phyloP scores from a whole-genome alignment of 2,113 vertebrate species.

The Xenopus laevis region DNA sequence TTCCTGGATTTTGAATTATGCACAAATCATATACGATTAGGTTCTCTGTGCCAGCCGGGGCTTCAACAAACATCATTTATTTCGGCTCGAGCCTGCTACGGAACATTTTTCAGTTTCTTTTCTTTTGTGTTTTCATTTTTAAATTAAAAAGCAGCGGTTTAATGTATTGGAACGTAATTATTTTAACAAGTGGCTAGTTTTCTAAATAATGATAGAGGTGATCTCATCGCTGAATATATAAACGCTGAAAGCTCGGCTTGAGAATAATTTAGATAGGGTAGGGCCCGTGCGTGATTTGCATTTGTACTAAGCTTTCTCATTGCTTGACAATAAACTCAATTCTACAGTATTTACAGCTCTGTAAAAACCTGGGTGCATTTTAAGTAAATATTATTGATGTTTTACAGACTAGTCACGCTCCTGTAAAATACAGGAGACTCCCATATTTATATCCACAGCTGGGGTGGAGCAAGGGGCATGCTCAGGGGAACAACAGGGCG shows the following conservation, averaged over 20 bases:
- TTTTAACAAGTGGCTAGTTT: slow-evolving; percentile 49
- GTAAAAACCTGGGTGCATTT: too few species aligned
- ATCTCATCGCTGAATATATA: slow-evolving; percentile 43
- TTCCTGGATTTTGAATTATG: slow-evolving; percentile 40
- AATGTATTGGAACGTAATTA: slow-evolving; percentile 40
- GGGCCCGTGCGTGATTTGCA: too few species aligned
- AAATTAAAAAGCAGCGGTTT: slow-evolving; percentile 28
- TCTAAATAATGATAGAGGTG: slow-evolving; percentile 47
- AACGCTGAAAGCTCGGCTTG: background rate
- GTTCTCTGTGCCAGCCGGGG: slow-evolving; percentile 33
- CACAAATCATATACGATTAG: slow-evolving; percentile 38
- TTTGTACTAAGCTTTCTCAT: too few species aligned
- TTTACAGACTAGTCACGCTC: too few species aligned
- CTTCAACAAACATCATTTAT: slow-evolving; percentile 48
- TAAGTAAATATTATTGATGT: too few species aligned
- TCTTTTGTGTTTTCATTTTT: slow-evolving; percentile 17
- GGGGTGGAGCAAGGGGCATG: too few species aligned
- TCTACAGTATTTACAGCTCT: too few species aligned
- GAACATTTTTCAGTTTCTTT: slow-evolving; percentile 22
- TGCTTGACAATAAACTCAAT: too few species aligned
- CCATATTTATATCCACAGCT: too few species aligned
- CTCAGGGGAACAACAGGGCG: too few species aligned
- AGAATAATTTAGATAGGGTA: too few species aligned
- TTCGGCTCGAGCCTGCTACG: slow-evolving; percentile 40
- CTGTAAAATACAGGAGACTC: too few species aligned